Base-by-base conservation (phyloP, 2,888 invertebrate species). In the Leptopilina drosophilae region DNA sequence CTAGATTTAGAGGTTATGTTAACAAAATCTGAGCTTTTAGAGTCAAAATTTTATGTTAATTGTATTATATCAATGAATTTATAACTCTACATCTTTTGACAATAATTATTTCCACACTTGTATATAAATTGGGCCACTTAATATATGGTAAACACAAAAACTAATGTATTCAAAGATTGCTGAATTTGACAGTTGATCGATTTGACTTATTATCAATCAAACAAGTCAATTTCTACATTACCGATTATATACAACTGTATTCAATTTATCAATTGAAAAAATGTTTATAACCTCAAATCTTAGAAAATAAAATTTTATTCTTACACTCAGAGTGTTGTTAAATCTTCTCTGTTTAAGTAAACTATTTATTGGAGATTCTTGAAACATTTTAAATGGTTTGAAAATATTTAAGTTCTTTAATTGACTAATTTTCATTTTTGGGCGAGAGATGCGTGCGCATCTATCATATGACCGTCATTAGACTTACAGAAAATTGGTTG, bases 391-490 rank as follows among this genome's bases (percentile, higher is more conserved):
- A 8, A 14, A 8, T 69, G 1, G 6, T 26, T 14, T 53, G 46
- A 14, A 1, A 49, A 53, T 53, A 2, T 69, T 33, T 69, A 8
- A 56, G 33, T 56, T 33, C 4, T 33, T 56, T 56, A 66, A 64
- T 78, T 75, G 42, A 33, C n/a, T 42, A 66, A 56, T 78, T 46
- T 78, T 73, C 65, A 75, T 78, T 49, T 77, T 82, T 80, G 80
- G 82, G 73, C 80, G 73, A 82, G 73, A 73, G 67, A 64, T 83
- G 84, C 84, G 84, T 81, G 78, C 84, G 84, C 83, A 82, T 73
- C 80, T 82, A 85, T 87, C 87, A 86, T 87, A 86, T 87, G 87
- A 87, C 86, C 85, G 79, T 75, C 77, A 76, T 78, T 79, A 80
- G 78, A 77, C 65, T 79, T 80, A 67, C 76, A 81, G 81, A 67